Conservation (phyloP, 2,797 vertebrate species). For the Platalea minor region DNA sequence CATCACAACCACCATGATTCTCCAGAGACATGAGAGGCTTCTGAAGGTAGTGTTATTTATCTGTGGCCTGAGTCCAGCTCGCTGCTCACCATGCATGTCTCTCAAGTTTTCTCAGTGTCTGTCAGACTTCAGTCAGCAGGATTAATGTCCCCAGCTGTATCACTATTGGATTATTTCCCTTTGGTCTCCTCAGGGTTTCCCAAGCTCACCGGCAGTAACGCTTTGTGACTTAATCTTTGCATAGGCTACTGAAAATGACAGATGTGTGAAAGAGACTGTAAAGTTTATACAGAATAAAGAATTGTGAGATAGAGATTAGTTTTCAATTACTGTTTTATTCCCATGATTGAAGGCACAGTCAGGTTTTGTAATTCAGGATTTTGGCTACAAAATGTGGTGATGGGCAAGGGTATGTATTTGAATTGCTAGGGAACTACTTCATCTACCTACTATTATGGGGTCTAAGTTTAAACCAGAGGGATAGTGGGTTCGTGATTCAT, state of each 20-base stretch:
- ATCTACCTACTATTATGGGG: neutral
- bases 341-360: neutral
- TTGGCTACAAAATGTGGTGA: neutral
- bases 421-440: neutral
- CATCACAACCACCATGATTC: neutral
- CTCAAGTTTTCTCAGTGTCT: neutral
- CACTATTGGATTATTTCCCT: neutral
- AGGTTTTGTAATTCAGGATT: neutral
- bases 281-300: neutral
- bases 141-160: neutral
- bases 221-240: neutral
- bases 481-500: neutral
- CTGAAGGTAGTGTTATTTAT: neutral
- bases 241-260: neutral
- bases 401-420: neutral
- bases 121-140: neutral
- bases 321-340: slow-evolving; percentile 55
- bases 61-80: fast-evolving
- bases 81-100: neutral
- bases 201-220: neutral
- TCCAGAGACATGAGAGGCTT: neutral
- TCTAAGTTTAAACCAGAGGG: neutral
- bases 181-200: neutral
- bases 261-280: neutral
- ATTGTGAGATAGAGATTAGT: neutral